phyloP scores from a whole-genome alignment of 2,888 invertebrate genomes.

The Pharmacophagus antenor region DNA sequence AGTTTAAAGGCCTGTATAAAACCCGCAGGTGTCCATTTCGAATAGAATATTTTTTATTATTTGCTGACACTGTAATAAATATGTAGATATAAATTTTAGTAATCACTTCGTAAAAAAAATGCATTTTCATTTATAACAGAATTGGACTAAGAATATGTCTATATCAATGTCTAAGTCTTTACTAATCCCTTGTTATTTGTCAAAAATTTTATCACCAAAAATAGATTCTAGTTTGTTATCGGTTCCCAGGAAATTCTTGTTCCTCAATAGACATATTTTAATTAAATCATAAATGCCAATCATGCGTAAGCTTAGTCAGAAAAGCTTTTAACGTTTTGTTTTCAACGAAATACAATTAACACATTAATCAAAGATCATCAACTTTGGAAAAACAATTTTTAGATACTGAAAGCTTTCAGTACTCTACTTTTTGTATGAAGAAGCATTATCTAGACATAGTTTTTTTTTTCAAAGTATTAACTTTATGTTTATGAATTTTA shows the following conservation, averaged over 20 bases:
- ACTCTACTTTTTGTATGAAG: not conserved
- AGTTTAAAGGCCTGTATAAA: too few species aligned
- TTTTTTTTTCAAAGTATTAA: too few species aligned
- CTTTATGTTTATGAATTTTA: too few species aligned
- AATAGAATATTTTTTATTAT: too few species aligned
- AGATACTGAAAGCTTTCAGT: slow-evolving; percentile 23
- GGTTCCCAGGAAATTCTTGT: not conserved
- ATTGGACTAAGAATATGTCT: too few species aligned
- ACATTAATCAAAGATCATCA: slow-evolving; percentile 19
- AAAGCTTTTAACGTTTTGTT: slow-evolving; percentile 24
- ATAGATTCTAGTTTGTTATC: not conserved
- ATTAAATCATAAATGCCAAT: not conserved
- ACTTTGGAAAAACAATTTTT: slow-evolving; percentile 26
- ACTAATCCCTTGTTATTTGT: not conserved
- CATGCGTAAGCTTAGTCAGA: slow-evolving; percentile 2
- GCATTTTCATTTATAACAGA: too few species aligned
- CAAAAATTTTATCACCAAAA: not conserved
- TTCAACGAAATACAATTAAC: slow-evolving; percentile 18
- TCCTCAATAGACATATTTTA: not conserved
- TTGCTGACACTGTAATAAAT: too few species aligned
- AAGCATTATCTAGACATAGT: too few species aligned
- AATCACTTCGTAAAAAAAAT: too few species aligned
- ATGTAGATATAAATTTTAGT: too few species aligned
- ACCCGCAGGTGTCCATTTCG: too few species aligned
- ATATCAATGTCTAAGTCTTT: not conserved